phyloP scores from a whole-genome alignment of 2,113 vertebrate genomes.

The Aix galericulata region DNA sequence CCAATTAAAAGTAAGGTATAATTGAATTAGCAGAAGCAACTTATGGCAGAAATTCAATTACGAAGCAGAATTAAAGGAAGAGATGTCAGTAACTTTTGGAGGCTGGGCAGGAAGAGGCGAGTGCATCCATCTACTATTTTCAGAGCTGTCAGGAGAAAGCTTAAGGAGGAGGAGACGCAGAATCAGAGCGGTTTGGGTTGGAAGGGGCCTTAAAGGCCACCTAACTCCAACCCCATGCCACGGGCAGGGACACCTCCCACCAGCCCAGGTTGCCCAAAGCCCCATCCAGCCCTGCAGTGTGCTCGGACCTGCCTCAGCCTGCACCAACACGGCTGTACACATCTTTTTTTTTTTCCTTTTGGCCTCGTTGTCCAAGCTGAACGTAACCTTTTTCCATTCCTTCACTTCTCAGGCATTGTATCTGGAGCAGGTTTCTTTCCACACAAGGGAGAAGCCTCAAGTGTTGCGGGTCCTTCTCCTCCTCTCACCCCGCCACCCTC shows the following conservation, averaged over 20 bases:
- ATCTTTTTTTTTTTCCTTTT: neutral
- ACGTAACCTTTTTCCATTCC: neutral
- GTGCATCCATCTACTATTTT: neutral
- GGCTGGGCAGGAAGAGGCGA: neutral
- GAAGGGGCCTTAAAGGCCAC: too few relatives aligned
- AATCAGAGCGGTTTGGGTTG: too few relatives aligned
- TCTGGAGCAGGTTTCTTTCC: neutral
- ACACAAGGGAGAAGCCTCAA: neutral
- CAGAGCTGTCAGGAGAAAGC: neutral
- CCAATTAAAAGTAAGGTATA: conserved; percentile 45
- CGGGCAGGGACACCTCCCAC: too few relatives aligned
- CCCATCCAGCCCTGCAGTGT: neutral
- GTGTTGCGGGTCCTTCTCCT: neutral
- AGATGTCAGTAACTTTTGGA: conserved; percentile 41
- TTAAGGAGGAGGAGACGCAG: neutral
- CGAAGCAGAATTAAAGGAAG: conserved; percentile 56
- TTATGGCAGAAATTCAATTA: conserved; percentile 52
- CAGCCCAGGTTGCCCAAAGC: too few relatives aligned
- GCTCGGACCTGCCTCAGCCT: neutral
- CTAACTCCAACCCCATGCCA: too few relatives aligned
- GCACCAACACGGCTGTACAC: neutral
- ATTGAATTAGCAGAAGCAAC: conserved; percentile 57
- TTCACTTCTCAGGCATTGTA: neutral
- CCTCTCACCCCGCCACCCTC: neutral
- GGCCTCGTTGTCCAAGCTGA: neutral